Percentiles rank a stretch among this genome's conserved stretches.
These are phyloP conservation scores for Tachycineta bicolor DNA, from an alignment of 2,113 vertebrate genomes.

Conservation along the genomic window DNA sequence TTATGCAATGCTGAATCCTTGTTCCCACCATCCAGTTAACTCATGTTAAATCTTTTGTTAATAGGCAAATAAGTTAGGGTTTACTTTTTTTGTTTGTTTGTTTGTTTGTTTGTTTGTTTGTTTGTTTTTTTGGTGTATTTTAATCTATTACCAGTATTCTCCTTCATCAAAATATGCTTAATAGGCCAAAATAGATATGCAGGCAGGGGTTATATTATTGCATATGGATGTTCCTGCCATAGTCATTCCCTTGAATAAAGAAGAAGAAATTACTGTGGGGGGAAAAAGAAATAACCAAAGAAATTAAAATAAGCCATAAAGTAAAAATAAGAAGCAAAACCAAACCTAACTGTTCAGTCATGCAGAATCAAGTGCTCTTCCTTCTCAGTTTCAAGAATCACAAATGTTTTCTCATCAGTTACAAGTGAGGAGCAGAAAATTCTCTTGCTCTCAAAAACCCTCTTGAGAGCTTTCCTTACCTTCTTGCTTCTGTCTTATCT, in stretches of 20 bases:
- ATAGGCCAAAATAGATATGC: not conserved
- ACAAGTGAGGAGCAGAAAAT: not conserved
- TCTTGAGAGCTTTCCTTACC: not conserved
- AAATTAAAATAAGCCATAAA: not conserved
- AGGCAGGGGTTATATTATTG: not conserved
- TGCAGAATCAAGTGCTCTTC: fast-evolving
- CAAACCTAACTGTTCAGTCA: not conserved
- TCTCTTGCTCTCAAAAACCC: not conserved
- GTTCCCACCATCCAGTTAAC: not conserved
- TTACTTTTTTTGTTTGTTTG: not conserved
- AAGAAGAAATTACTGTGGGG: not conserved
- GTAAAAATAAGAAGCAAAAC: not conserved
- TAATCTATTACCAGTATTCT: not conserved
- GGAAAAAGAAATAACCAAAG: not conserved
- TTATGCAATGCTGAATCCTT: not conserved
- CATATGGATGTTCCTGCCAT: not conserved
- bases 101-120: not conserved
- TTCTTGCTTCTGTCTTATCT: not conserved
- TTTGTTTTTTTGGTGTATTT: not conserved
- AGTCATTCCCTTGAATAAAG: not conserved
- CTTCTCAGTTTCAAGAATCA: not conserved
- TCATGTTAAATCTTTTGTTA: not conserved
- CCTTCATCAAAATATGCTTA: not conserved
- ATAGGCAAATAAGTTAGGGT: not conserved
- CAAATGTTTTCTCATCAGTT: not conserved